Conservation (phyloP, 2,797 vertebrate genomes). For the Pseudomugil gertrudae region DNA sequence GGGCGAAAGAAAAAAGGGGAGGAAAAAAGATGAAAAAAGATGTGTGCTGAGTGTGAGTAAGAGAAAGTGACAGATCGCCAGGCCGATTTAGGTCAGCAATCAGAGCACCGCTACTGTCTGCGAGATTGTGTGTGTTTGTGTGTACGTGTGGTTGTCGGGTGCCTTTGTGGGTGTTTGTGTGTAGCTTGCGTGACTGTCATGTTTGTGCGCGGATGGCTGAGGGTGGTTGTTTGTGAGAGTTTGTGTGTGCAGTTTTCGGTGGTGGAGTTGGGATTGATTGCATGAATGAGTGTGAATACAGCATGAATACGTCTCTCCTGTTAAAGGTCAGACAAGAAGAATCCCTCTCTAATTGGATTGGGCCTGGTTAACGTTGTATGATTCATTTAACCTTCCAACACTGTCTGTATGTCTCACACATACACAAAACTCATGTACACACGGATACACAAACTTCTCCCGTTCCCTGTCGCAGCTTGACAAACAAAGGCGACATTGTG, state of each 20-base stretch:
- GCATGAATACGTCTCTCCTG: conserved; percentile 62
- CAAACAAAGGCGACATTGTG: conserved; percentile 80
- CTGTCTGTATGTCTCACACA: conserved; percentile 46
- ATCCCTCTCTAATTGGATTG: conserved; percentile 80
- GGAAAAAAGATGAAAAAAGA: conserved; percentile 42
- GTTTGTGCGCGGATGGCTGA: conserved; percentile 28
- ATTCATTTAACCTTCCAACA: conserved; percentile 79
- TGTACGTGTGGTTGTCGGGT: conserved; percentile 6
- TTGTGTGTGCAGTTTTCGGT: conserved; percentile 11
- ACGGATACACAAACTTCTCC: conserved; percentile 46
- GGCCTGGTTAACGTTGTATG: conserved; percentile 78
- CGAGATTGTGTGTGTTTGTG: conserved; percentile 52
- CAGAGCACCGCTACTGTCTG: conserved; percentile 73
- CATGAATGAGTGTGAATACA: conserved; percentile 63
- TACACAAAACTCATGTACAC: conserved; percentile 37
- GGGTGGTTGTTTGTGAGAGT: conserved; percentile 32
- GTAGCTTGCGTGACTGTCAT: conserved; percentile 30
- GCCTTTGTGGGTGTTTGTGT: conserved; percentile 31
- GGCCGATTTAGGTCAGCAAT: conserved; percentile 82
- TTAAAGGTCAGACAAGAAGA: conserved; percentile 81
- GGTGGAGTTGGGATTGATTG: conserved; percentile 46
- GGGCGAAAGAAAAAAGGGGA: conserved; percentile 36
- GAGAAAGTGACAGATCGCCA: conserved; percentile 81
- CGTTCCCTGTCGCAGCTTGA: conserved; percentile 43
- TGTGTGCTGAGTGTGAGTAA: conserved; percentile 81